phyloP scores from a whole-genome alignment of 2,113 vertebrate species.

The Centropristis striata region DNA sequence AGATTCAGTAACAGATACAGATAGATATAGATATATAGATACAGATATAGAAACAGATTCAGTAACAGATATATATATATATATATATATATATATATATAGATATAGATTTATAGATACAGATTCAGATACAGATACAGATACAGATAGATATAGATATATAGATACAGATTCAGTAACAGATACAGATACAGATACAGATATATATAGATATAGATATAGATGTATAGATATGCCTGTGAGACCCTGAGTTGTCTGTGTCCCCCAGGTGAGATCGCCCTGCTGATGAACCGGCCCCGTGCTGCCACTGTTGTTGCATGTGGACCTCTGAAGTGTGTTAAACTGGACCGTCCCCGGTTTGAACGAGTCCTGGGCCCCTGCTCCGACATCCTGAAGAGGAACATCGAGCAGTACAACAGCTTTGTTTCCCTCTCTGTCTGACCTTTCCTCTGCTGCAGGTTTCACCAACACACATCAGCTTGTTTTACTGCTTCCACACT shows the following conservation, averaged over 20 bases:
- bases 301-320: conserved; percentile 93
- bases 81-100: too few species aligned
- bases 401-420: conserved; percentile 98
- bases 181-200: too few species aligned
- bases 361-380: conserved; percentile 93
- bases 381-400: conserved; percentile 94
- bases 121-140: too few species aligned
- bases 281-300: conserved; percentile 95
- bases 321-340: conserved; percentile 93
- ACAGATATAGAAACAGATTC: too few species aligned
- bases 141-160: too few species aligned
- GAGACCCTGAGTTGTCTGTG: neutral
- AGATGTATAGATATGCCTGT: too few species aligned
- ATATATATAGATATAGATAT: too few species aligned
- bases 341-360: conserved; percentile 93
- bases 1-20: too few species aligned
- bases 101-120: too few species aligned
- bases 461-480: conserved; percentile 63
- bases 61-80: too few species aligned
- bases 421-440: conserved; percentile 95
- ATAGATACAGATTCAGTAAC: too few species aligned
- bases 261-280: conserved; percentile 90
- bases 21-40: too few species aligned
- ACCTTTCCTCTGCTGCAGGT: conserved; percentile 67
- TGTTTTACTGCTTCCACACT: neutral